These are phyloP conservation scores for Ophiothrix spiculata DNA, from an alignment of 35 echinoderm and acorn worm species.

Conservation along the genomic window DNA sequence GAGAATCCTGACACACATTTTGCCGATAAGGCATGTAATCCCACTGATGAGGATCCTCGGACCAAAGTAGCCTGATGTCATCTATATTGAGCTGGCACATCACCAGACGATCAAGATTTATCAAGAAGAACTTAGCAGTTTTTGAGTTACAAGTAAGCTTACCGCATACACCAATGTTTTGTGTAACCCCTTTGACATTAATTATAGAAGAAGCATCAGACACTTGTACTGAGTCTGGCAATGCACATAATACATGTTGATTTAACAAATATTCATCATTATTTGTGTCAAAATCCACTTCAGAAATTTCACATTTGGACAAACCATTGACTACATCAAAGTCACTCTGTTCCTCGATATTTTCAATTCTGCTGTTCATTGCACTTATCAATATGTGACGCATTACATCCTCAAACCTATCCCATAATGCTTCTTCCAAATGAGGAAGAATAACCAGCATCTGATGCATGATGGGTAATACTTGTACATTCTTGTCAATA, in stretches of 20 bases:
- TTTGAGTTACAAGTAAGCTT: not conserved
- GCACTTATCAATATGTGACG: not conserved
- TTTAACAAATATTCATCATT: no score
- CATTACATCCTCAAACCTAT: not conserved
- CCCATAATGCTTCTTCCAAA: not conserved
- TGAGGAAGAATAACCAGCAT: conserved; percentile 8
- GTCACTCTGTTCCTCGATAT: no score
- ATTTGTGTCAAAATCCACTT: no score
- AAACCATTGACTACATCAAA: no score
- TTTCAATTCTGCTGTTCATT: not conserved
- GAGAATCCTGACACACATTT: not conserved
- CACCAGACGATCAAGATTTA: conserved; percentile 27
- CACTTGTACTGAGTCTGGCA: not conserved
- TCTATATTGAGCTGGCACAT: conserved; percentile 45
- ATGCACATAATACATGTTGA: not conserved
- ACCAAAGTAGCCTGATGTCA: conserved; percentile 76
- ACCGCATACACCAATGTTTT: conserved; percentile 19
- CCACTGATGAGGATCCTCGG: conserved; percentile 27
- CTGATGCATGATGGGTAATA: conserved; percentile 64
- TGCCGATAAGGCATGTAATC: conserved; percentile 12
- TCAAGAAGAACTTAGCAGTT: not conserved
- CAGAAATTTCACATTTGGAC: no score
- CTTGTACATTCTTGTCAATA: not conserved
- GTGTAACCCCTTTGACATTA: not conserved
- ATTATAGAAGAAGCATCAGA: not conserved